These are phyloP conservation scores for Lagopus leucura DNA, from an alignment of 2,113 vertebrate genomes.

Conservation along the genomic window DNA sequence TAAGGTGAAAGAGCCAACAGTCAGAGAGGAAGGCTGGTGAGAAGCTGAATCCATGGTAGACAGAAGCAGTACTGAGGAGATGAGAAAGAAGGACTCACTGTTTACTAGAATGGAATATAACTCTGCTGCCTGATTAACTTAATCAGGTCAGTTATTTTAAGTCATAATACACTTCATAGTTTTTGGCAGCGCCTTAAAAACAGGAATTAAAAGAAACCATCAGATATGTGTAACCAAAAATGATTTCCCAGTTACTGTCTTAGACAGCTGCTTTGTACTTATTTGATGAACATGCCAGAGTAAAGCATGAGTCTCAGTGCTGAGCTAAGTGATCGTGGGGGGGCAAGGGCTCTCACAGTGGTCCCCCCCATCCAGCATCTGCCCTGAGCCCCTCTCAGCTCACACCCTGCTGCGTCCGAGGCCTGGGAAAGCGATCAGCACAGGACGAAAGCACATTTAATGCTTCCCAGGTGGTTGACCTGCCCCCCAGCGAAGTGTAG, in stretches of 20 bases:
- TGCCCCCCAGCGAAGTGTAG: not conserved
- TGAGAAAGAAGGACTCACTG: not conserved
- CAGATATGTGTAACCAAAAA: not conserved
- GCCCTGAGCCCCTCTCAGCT: not conserved
- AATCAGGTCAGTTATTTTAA: constrained; percentile 14
- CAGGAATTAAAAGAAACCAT: not conserved
- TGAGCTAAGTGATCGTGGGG: accelerated
- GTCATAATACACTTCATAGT: not conserved
- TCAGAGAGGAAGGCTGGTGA: not conserved
- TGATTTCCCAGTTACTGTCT: not conserved
- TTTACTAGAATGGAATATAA: not conserved
- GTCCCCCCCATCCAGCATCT: not conserved
- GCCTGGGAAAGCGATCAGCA: accelerated
- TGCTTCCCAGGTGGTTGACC: not conserved
- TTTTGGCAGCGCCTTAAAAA: not conserved
- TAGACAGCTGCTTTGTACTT: not conserved
- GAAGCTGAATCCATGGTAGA: not conserved
- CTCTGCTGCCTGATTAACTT: not conserved
- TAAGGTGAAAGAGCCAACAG: not conserved
- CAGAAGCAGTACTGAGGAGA: not conserved
- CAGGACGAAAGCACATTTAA: accelerated
- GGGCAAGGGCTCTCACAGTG: not conserved
- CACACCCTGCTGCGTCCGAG: accelerated
- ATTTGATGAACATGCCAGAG: not conserved
- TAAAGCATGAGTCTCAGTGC: not conserved